A percentile compares a stretch with the other conserved stretches of the same genome.
phyloP scores from a whole-genome alignment of 2,888 invertebrate species.

The Amblyjoppa proteus region DNA sequence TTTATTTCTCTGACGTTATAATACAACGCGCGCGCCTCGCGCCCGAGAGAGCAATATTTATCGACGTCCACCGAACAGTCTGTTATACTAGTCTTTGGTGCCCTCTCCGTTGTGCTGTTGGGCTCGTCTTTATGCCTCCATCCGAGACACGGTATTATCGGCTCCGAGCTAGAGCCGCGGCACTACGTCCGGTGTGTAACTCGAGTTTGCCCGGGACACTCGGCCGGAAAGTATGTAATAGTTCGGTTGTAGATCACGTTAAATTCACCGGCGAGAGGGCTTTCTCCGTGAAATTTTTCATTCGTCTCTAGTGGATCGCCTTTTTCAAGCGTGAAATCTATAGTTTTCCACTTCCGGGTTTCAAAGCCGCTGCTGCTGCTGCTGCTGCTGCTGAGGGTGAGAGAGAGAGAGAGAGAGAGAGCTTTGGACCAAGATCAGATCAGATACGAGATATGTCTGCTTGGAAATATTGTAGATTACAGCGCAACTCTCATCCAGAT shows the following conservation, averaged over 20 bases:
- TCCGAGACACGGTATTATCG: conserved; percentile 15
- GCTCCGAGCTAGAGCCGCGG: conserved; percentile 11
- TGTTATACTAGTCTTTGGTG: background rate
- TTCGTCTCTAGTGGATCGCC: conserved; percentile 1
- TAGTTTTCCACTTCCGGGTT: conserved; percentile 56
- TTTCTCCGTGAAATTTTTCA: conserved; percentile 47
- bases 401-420: background rate
- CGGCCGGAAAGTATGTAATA: conserved; percentile 8
- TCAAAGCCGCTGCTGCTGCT: background rate
- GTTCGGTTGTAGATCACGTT: background rate
- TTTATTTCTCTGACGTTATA: conserved; percentile 40
- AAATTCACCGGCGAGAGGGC: background rate
- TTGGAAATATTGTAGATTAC: conserved; percentile 24
- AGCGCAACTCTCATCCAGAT: conserved; percentile 18
- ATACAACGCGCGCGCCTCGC: conserved; percentile 29
- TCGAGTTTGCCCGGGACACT: conserved; percentile 13
- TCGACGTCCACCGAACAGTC: conserved; percentile 31
- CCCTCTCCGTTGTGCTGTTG: background rate
- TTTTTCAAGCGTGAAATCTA: conserved; percentile 46
- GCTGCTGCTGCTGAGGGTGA: too few relatives aligned
- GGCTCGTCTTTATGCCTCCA: conserved; percentile 29
- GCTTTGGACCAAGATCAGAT: conserved; percentile 23
- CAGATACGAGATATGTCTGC: conserved; percentile 35
- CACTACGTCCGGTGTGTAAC: conserved; percentile 20
- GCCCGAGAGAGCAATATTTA: conserved; percentile 31